A percentile compares a stretch with the other conserved stretches of the same genome.
phyloP scores from a whole-genome alignment of 1,140 invertebrate species.

The Ylistrum balloti region DNA sequence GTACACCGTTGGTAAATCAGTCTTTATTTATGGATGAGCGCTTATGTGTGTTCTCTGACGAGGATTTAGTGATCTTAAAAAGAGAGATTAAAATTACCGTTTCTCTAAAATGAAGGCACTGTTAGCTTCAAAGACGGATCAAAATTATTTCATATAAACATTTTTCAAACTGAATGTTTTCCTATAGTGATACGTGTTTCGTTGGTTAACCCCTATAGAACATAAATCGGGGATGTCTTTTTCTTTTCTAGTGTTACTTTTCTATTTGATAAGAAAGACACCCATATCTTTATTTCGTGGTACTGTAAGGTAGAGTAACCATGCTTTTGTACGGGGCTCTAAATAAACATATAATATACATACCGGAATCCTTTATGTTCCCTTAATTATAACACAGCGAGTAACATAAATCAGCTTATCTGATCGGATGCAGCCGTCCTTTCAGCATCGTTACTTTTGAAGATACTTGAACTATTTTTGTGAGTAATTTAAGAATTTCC shows the following conservation, averaged over 20 bases:
- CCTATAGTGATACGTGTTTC: no score
- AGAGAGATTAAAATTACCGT: neutral
- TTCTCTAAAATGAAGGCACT: neutral
- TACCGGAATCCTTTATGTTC: neutral
- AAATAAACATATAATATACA: neutral
- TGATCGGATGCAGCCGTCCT: neutral
- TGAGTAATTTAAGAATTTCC: neutral
- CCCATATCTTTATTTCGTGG: no score
- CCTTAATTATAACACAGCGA: neutral
- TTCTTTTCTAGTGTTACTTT: no score
- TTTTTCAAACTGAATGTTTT: no score
- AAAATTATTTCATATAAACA: no score
- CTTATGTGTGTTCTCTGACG: neutral
- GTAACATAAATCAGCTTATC: neutral
- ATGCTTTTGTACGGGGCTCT: neutral
- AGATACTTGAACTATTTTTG: neutral
- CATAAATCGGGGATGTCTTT: no score
- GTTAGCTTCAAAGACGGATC: neutral
- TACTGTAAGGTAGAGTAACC: no score
- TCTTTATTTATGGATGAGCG: neutral
- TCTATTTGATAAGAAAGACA: no score
- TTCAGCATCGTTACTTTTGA: constrained; percentile 10
- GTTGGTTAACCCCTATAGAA: no score
- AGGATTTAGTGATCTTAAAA: neutral
- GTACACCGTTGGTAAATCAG: neutral